Base-by-base conservation (phyloP, 2,888 invertebrate species). In the Plagodis dolabraria region DNA sequence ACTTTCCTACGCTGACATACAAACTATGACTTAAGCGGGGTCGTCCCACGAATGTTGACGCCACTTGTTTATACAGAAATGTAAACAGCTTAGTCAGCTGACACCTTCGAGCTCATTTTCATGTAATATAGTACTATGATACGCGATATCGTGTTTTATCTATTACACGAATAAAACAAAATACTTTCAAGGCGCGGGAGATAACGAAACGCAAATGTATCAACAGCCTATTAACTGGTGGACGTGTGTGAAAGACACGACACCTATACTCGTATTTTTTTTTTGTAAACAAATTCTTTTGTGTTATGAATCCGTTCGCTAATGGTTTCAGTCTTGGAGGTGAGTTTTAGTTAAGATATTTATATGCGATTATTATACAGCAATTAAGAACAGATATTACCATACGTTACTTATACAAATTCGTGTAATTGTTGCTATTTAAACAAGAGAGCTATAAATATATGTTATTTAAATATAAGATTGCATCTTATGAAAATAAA, bases 251-350 rank as follows among this genome's bases (percentile, higher is more conserved):
- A 38, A 2, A 40, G 38, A 38, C 44, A 36, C 36, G 10, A 44
- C 22, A 22, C 22, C 44, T 35, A n/a, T n/a, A n/a, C n/a, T 10
- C 6, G 11, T 9, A 12, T 0, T 4, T 12, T 43, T 44, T 44
- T 51, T 33, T 47, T 50, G 11, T 6, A 43, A 11, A 12, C 2
- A 43, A 43, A 40, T 5, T 40, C 2, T 40, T 43, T 9, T 12
- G 12, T 11, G 43, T 12, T 12, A 86, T 86, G 86, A 87, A 87
- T 71, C 87, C 87, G 12, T 87, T 87, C 75, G 48, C 77, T 10
- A 67, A 77, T 63, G 82, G 82, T 0, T 86, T 83, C 65, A 59
- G 76, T 22, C 73, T 82, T 60, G 76, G 69, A 47, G 83, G 87
- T 86, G 70, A 82, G 83, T 64, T 51, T 43, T 0, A 57, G 53